Evolutionary conservation across 1,140 invertebrate genomes (phyloP), one percentile per base, ranked within the genome.

Genomic region (Capitella teleta): DNA sequence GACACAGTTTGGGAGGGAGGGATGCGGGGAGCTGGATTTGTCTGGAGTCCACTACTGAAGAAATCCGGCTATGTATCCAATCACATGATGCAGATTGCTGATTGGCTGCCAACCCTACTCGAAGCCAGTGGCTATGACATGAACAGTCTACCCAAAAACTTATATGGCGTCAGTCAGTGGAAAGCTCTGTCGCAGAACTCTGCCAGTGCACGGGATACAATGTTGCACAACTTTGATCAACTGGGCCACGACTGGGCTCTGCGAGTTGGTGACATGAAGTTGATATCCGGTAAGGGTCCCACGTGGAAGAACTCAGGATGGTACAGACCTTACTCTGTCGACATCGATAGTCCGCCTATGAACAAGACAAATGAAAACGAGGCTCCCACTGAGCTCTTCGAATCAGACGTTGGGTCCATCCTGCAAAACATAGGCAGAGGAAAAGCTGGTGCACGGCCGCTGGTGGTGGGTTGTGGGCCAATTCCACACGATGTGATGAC

Each of bases 151-250:
- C 45, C 45, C 52, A 76, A 45, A 58, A 69, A 72, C 19, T 70
- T 86, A 41, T 88, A 94, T 71, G 90, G 90, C 0, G 62, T 83
- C 2, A 77, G 86, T 61, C 63, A 83, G 52, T 94, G 90, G 90
- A 48, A 77, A 2, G 67, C 78, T 0, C 59, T 94, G 5, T 77
- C 77, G 0, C 62, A 79, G 28, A 75, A 85, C 59, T 58, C 62
- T 6, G n/a, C 14, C 3, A 83, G 86, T 0, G 75, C 78, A 0
- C 73, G 88, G 40, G 78, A 66, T 1, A 75, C 77, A 40, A 70
- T 92, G 24, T 67, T 94, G 0, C 87, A 91, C 57, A 94, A 93
- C 64, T 93, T 94, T 50, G 89, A 95, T 63, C 82, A 88, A 52
- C 78, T 82, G 23, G 81, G 70, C 51, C 80, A 78, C 55, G 78